Conservation (phyloP, 2,113 vertebrate species). For the Ranitomeya imitator region DNA sequence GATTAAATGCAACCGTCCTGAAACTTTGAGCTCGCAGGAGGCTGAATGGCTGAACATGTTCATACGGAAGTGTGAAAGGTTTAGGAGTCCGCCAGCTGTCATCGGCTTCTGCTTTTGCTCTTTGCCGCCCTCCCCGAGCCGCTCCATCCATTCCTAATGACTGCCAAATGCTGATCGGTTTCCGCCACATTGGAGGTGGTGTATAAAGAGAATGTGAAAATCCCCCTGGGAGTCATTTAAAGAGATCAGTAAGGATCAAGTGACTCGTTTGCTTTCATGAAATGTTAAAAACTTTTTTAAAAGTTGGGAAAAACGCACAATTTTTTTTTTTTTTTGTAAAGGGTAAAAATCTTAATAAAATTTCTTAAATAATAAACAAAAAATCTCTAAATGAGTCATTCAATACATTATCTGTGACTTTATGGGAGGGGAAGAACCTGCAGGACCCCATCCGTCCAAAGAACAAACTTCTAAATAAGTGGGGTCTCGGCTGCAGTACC, state of each 20-base stretch:
- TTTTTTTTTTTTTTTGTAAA: not conserved
- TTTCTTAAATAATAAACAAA: not conserved
- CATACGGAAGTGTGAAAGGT: not conserved
- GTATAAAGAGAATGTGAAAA: too few relatives aligned
- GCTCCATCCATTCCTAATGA: not conserved
- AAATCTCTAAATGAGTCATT: not conserved
- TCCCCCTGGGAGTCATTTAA: not conserved
- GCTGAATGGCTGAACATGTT: not conserved
- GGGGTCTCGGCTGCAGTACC: not conserved
- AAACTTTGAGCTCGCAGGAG: not conserved
- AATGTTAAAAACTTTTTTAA: not conserved
- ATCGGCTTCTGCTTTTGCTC: not conserved
- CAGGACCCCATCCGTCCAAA: too few relatives aligned
- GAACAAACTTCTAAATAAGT: too few relatives aligned
- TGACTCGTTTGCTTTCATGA: not conserved
- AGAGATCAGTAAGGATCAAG: not conserved
- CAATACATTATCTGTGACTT: too few relatives aligned
- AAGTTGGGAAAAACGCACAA: slow-evolving; percentile 25
- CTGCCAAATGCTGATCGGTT: not conserved
- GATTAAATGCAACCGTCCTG: not conserved
- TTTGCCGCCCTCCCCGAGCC: not conserved
- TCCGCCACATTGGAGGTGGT: too few relatives aligned
- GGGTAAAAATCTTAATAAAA: not conserved
- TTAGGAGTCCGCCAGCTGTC: not conserved
- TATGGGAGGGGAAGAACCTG: too few relatives aligned